Evolutionary conservation across 2,113 vertebrate genomes (phyloP), one percentile per base, ranked within the genome.

Genomic region (Carassius carassius): DNA sequence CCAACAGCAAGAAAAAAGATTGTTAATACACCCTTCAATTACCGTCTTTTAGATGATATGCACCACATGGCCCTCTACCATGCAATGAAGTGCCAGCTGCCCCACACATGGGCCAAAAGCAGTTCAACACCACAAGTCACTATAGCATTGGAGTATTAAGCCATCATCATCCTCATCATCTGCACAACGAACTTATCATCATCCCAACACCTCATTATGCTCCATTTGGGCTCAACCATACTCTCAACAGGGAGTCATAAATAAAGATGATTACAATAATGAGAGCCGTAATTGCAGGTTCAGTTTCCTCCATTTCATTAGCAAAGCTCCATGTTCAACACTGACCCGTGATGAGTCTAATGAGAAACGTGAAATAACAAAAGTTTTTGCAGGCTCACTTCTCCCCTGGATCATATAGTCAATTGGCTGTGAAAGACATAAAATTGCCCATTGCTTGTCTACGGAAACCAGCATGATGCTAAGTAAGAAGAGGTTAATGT

Each of bases 351-450:
- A 83, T 78, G 77, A 37, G 63, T 44, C 77, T 86, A 77, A 84
- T 63, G 69, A 88, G 81, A 41, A 62, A 60, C 23, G 76, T 58
- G 82, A 63, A 80, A 84, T 54, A 80, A 85, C 81, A 80, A 67
- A 63, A 11, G 21, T 32, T 58, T 82, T 69, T 49, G 5, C 23
- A 62, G 73, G 73, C 82, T 87, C 87, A 87, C 74, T 35, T 84
- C 86, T 84, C 84, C 86, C 60, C 75, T 82, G 88, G 87, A 85
- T 49, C 72, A 77, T 77, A 67, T n/a, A 84, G 87, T 91, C 89
- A 92, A 90, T 93, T 91, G 88, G 88, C 88, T 91, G 87, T 91
- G 87, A 93, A 91, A 89, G 89, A 89, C 87, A 88, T 91, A 91
- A 91, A 93, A 92, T 91, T 89, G 89, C 91, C 89, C 82, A 86